Base-by-base conservation (phyloP, 2,888 invertebrate genomes). In the Sipunculus nudus region DNA sequence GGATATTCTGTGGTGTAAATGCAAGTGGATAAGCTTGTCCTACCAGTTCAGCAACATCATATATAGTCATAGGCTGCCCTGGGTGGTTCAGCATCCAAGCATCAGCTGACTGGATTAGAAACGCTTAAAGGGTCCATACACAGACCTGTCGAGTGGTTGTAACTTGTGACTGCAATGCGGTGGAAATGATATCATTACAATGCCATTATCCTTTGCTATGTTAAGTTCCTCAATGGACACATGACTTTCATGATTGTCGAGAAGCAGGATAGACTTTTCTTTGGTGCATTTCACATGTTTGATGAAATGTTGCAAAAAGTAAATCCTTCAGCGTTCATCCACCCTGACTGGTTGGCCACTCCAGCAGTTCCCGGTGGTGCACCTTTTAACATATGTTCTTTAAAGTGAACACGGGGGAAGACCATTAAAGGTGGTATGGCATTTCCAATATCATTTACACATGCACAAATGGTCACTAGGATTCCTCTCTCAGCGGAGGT, bases 401-500 rank as follows among this genome's bases (percentile, higher is more conserved):
- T 47, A 23, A 25, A 47, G 28, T 47, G 47, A 13, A 35, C 8
- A 47, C 47, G 47, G 23, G 47, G 47, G 23, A 26, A 47, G n/a
- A 47, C 10, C 23, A 47, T 16, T 16, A 47, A 47, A 10, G 47
- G 47, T 6, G 47, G 47, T 25, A 47, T n/a, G 8, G 47, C 6
- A n/a, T 47, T 47, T 25, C 47, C 47, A 5, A 13, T 13, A 47
- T 23, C 47, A n/a, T 47, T 47, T 47, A 28, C 23, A 28, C 25
- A 23, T 10, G 8, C 23, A 23, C 21, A 19, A 8, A 35, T 13
- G 10, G 35, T 35, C 8, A 35, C 16, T 35, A 16, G 35, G 35
- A 16, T 35, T 16, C 35, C 35, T 35, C 16, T 10, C 35, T 35
- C 10, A 8, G 10, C 35, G 10, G 35, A 35, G 10, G 35, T 35